phyloP scores from a whole-genome alignment of 2,797 vertebrate species.

The Petrocephalus schoutedeni region DNA sequence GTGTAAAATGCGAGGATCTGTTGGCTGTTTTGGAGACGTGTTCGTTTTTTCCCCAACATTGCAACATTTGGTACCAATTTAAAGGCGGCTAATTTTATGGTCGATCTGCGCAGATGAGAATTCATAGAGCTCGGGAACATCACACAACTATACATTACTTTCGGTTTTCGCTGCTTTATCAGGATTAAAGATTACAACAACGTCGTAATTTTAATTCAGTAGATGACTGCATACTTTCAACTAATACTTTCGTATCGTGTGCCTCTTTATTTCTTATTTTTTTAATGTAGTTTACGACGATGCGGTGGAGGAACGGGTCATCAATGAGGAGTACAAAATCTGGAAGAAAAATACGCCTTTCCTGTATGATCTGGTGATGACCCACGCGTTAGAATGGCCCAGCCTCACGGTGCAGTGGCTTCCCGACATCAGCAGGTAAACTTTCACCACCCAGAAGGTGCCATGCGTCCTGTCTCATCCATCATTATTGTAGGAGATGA shows the following conservation, averaged over 20 bases:
- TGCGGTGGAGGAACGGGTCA: slow-evolving; percentile 73
- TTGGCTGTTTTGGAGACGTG: neutral
- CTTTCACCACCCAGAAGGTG: neutral
- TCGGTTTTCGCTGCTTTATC: neutral
- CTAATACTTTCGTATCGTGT: neutral
- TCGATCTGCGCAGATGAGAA: neutral
- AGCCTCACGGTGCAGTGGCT: slow-evolving; percentile 65
- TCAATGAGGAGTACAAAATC: slow-evolving; percentile 75
- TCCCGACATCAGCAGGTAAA: slow-evolving; percentile 71
- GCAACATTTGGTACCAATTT: neutral
- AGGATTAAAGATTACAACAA: neutral
- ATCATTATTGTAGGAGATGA: neutral
- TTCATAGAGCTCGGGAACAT: neutral
- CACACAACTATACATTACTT: neutral
- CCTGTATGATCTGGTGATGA: slow-evolving; percentile 76
- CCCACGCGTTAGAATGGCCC: slow-evolving; percentile 74
- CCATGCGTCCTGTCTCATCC: neutral
- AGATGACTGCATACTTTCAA: neutral
- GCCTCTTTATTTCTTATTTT: neutral
- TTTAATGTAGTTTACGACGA: slow-evolving; percentile 49
- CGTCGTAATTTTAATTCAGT: neutral
- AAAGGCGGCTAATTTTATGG: neutral
- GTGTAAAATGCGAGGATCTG: neutral
- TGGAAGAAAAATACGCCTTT: slow-evolving; percentile 80
- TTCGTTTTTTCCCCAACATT: neutral